Conservation (phyloP, 2,113 vertebrate genomes). For the Trinectes maculatus region DNA sequence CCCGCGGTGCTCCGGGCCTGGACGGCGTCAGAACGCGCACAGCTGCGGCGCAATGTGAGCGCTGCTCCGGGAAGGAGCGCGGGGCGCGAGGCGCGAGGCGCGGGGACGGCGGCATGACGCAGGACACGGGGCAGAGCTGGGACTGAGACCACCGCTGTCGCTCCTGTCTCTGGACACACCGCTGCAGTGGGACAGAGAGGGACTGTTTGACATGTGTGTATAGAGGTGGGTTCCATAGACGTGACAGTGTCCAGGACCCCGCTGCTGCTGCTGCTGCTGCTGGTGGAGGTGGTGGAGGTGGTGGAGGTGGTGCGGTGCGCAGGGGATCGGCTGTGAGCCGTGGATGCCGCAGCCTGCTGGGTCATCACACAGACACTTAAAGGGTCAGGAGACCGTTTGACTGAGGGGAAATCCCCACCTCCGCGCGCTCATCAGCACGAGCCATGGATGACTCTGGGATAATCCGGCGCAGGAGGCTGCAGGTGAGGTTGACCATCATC, state of each 20-base stretch:
- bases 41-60: slow-evolving; percentile 50
- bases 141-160: neutral
- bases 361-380: slow-evolving; percentile 10
- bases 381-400: slow-evolving; percentile 20
- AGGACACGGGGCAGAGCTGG: neutral
- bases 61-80: slow-evolving; percentile 51
- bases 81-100: slow-evolving; percentile 2
- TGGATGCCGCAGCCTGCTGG: slow-evolving; percentile 43
- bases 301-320: no score
- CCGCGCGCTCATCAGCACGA: slow-evolving; percentile 3
- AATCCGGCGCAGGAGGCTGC: slow-evolving; percentile 82
- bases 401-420: slow-evolving; percentile 28
- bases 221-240: slow-evolving; percentile 28
- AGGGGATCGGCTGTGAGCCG: slow-evolving; percentile 29
- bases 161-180: no score
- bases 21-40: slow-evolving; percentile 5
- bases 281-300: neutral
- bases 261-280: neutral
- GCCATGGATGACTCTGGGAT: slow-evolving; percentile 86
- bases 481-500: slow-evolving; percentile 73
- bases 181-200: slow-evolving; percentile 9
- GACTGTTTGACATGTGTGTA: neutral
- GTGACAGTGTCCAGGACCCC: slow-evolving; percentile 55
- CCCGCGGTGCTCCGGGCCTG: neutral
- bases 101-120: slow-evolving; percentile 21